Conservation (phyloP, 2,888 invertebrate genomes). For the Rotaria sp. region DNA sequence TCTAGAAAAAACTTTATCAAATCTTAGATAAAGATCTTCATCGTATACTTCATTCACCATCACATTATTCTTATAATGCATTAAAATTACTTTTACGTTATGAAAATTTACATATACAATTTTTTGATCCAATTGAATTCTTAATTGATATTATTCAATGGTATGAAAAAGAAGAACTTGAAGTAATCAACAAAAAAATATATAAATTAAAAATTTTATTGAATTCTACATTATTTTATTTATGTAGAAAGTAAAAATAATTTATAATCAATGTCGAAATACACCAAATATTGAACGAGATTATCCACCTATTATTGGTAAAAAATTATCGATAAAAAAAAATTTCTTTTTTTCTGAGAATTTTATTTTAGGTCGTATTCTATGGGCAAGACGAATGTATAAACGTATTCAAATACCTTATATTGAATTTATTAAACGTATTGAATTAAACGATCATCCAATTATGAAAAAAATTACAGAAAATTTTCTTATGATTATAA, state of each 20-base stretch:
- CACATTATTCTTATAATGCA: not conserved
- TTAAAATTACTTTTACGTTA: not conserved
- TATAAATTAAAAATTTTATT: not conserved
- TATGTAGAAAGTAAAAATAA: not conserved
- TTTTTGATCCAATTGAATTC: not conserved
- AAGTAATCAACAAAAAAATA: not conserved
- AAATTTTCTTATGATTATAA: not conserved
- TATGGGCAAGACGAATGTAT: conserved; percentile 18
- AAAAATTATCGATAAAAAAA: not conserved
- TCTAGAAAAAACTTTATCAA: not conserved
- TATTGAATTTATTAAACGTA: not conserved
- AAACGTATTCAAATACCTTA: not conserved
- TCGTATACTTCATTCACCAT: conserved; percentile 11
- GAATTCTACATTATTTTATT: not conserved
- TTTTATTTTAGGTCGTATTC: not conserved
- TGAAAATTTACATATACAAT: not conserved
- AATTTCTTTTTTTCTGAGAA: not conserved
- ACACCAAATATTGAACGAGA: not conserved
- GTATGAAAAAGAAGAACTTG: conserved; percentile 19
- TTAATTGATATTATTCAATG: not conserved
- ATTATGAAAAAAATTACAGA: conserved; percentile 1
- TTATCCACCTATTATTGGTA: not conserved
- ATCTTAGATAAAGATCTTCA: not conserved
- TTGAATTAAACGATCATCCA: not conserved
- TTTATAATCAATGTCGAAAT: conserved; percentile 19